phyloP scores from a whole-genome alignment of 2,797 vertebrate genomes.

The Macropus fuliginosus region DNA sequence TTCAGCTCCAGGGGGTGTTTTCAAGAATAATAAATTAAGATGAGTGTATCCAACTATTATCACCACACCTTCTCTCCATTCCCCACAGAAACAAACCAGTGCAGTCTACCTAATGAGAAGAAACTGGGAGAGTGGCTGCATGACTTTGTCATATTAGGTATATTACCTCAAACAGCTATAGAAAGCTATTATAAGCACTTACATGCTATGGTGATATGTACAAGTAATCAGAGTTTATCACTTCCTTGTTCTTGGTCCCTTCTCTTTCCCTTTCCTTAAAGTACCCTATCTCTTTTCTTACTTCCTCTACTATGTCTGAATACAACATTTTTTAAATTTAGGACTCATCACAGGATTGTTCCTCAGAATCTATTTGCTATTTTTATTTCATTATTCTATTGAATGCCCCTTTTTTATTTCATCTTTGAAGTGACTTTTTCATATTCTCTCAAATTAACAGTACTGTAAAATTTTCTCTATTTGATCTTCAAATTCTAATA shows the following conservation, averaged over 20 bases:
- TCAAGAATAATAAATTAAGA: not conserved
- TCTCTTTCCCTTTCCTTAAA: not conserved
- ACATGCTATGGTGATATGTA: not conserved
- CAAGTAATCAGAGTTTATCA: not conserved
- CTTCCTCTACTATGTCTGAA: not conserved
- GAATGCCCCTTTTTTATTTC: not conserved
- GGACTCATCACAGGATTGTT: not conserved
- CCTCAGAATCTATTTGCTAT: not conserved
- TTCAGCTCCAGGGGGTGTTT: not conserved
- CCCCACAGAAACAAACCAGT: not conserved
- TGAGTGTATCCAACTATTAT: not conserved
- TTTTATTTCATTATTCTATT: not conserved
- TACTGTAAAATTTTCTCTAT: not conserved
- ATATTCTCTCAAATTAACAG: slow-evolving; percentile 1
- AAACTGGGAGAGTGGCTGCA: not conserved
- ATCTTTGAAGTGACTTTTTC: not conserved
- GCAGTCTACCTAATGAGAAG: not conserved
- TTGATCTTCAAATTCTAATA: not conserved
- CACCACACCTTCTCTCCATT: not conserved
- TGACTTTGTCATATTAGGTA: not conserved
- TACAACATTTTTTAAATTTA: not conserved
- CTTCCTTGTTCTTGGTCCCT: not conserved
- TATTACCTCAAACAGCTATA: not conserved
- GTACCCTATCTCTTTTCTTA: not conserved
- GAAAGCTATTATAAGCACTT: not conserved